Conservation (phyloP, 53 echinoderm and acorn worm genomes). For the Glandiceps talaboti region DNA sequence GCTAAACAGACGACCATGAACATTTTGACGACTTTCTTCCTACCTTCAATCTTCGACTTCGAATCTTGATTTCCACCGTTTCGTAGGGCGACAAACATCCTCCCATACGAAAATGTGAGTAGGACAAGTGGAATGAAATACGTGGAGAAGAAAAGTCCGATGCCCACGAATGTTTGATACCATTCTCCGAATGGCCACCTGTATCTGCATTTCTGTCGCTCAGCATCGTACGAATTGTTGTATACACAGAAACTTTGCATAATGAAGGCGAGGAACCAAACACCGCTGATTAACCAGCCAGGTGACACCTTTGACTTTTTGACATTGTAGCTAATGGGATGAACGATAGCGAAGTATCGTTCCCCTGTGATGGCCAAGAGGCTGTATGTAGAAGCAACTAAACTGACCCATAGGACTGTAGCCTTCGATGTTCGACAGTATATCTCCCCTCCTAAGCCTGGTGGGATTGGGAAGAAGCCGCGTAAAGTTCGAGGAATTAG, state of each 20-base stretch:
- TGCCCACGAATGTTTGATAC: neutral
- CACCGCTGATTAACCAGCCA: neutral
- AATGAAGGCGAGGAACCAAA: neutral
- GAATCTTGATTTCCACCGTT: neutral
- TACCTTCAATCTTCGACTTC: neutral
- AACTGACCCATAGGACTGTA: neutral
- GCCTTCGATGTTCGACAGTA: neutral
- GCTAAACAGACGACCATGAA: neutral
- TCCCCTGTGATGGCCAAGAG: neutral
- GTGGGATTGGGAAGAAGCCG: neutral
- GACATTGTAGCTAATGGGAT: neutral
- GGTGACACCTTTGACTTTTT: neutral
- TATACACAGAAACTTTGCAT: neutral
- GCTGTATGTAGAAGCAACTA: too few species aligned
- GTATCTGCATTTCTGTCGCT: too few species aligned
- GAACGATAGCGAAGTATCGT: neutral
- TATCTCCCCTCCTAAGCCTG: neutral
- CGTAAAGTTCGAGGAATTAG: neutral
- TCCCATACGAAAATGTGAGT: neutral
- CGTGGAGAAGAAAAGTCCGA: neutral
- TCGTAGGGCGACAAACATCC: neutral
- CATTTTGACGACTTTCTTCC: neutral
- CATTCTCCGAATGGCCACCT: neutral
- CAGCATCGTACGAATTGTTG: too few species aligned
- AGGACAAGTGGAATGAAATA: neutral